Conservation (phyloP, 2,888 invertebrate species). For the Tachina fera region DNA sequence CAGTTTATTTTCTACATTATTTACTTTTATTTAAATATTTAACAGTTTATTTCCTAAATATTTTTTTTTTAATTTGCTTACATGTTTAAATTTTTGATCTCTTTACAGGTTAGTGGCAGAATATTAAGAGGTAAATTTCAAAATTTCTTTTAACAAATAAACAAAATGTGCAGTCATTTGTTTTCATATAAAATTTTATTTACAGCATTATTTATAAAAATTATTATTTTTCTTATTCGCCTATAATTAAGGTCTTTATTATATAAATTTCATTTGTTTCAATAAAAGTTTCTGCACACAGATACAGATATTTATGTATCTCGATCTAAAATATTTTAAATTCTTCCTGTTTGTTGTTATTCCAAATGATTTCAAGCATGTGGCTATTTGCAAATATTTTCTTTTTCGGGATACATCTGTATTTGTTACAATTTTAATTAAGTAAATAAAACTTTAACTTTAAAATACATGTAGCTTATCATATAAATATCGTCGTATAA, state of each 20-base stretch:
- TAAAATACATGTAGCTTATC: background rate
- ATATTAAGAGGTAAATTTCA: conserved; percentile 5
- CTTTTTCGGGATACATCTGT: background rate
- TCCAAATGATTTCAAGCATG: no score
- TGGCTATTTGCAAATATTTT: background rate
- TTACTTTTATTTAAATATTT: no score
- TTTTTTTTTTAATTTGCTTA: background rate
- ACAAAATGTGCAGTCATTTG: no score
- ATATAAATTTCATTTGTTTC: no score
- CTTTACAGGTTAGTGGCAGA: conserved; percentile 10
- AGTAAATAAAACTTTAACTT: background rate
- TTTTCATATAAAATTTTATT: no score
- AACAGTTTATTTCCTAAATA: background rate
- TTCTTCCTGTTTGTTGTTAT: background rate
- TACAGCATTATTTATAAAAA: no score
- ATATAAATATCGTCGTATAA: background rate
- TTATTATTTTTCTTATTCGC: no score
- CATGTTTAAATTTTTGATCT: background rate
- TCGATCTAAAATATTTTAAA: no score
- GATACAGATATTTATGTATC: no score
- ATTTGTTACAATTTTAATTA: background rate
- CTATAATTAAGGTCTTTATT: no score
- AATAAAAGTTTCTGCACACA: no score
- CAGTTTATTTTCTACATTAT: background rate
- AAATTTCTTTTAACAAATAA: background rate